Base-by-base conservation (phyloP, 2,888 invertebrate species). In the Sphaerophoria taeniata region DNA sequence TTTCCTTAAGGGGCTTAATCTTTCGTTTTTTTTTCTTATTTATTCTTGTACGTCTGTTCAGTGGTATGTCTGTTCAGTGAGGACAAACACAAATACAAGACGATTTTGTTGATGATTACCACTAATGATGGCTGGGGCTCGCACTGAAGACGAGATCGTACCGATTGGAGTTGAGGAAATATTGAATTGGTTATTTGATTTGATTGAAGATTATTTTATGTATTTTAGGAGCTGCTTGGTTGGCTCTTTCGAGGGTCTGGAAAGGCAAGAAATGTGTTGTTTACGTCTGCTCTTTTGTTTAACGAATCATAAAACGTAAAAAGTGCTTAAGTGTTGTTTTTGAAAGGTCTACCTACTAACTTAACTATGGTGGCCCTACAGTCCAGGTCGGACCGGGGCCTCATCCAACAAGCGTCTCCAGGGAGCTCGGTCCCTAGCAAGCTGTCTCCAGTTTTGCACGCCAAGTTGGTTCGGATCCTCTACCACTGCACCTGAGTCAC, bases 41-140 rank as follows among this genome's bases (percentile, higher is more conserved):
- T n/a, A 3, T 60, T 43, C 3, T 36, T 14, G 39, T 14, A n/a
- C n/a, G n/a, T n/a, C n/a, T n/a, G n/a, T n/a, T n/a, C n/a, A n/a
- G n/a, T n/a, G n/a, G n/a, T n/a, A 47, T 3, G 0, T 16, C 11
- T 61, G 31, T 67, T 67, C 61, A 47, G 51, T 72, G 55, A 71
- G 71, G 63, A 76, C 34, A 76, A 76, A 71, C 34, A 71, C 65
- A 14, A 60, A 12, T 34, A 34, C 63, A 14, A 53, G 39, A 24
- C 49, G 16, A 39, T 56, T 73, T 53, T 45, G 12, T 72, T 61
- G 49, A 72, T 75, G 75, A 84, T 84, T 80, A 65, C 84, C 80
- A 16, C 75, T 84, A 84, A 84, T 84, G 75, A 84, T 72, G 84
- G 43, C 9, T 39, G 47, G 14, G 65, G 31, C 45, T 31, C 63